Evolutionary conservation across 2,797 vertebrate species (phyloP).

Genomic region (Steatocranus sp.): DNA sequence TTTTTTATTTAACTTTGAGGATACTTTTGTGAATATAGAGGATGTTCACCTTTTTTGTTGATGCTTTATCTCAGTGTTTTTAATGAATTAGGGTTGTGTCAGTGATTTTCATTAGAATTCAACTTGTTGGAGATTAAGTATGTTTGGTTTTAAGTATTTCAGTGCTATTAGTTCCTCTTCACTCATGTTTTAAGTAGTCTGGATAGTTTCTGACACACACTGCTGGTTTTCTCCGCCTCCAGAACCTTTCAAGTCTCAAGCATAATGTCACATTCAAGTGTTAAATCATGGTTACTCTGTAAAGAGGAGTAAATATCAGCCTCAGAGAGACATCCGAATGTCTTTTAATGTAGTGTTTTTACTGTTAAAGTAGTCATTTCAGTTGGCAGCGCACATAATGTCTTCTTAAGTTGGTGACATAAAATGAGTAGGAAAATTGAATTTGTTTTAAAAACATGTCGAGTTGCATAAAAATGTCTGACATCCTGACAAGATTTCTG

Average conservation of each 20-base stretch:
- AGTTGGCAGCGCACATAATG: background rate
- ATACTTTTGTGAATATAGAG: constrained; percentile 47
- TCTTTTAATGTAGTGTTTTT: background rate
- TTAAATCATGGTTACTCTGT: constrained; percentile 23
- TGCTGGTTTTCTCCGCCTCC: background rate
- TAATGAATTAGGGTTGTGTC: constrained; percentile 22
- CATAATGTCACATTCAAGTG: constrained; percentile 23
- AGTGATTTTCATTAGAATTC: constrained; percentile 26
- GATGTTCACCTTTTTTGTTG: constrained; percentile 14
- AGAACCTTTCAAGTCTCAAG: constrained; percentile 1
- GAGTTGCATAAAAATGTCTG: background rate
- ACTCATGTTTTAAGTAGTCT: background rate
- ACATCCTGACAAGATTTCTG: background rate
- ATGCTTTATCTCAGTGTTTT: constrained; percentile 44
- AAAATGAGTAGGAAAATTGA: background rate
- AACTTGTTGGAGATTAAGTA: background rate
- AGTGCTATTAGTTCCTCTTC: background rate
- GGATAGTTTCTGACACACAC: background rate
- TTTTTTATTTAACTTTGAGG: constrained; percentile 53
- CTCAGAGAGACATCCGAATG: background rate
- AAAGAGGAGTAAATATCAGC: background rate
- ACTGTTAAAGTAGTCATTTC: background rate
- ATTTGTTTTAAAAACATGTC: background rate
- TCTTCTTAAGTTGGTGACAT: background rate
- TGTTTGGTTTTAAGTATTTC: constrained; percentile 40